Conservation (phyloP, 2,113 vertebrate genomes). For the Anarrhichthys ocellatus region DNA sequence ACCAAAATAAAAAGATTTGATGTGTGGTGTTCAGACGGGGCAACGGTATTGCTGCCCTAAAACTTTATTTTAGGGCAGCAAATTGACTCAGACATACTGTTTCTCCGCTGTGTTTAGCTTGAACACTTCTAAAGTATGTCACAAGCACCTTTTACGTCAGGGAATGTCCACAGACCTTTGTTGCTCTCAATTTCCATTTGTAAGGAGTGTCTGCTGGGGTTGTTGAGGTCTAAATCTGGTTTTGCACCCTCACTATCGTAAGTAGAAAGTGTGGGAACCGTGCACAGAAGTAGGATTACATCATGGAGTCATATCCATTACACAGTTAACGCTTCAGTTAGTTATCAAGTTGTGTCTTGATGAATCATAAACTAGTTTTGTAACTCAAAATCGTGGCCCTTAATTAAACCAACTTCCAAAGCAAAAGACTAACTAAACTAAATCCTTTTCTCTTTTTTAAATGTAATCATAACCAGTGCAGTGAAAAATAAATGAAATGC, state of each 20-base stretch:
- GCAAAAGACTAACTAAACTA: not conserved
- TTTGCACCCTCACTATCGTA: constrained; percentile 53
- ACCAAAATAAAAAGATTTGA: not conserved
- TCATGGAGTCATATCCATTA: not conserved
- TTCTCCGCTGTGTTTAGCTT: not conserved
- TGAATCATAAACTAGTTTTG: constrained; percentile 10
- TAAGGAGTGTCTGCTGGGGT: constrained; percentile 56
- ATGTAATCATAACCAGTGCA: not conserved
- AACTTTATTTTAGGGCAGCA: not conserved
- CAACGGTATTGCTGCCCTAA: not conserved
- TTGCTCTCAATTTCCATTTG: constrained; percentile 9
- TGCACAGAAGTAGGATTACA: not conserved
- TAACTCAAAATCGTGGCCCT: not conserved
- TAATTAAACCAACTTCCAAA: not conserved
- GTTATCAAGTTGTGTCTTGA: not conserved
- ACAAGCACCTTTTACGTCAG: not conserved
- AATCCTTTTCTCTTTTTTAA: not conserved
- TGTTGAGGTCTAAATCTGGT: constrained; percentile 64
- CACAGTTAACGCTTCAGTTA: not conserved
- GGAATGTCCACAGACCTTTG: constrained; percentile 31
- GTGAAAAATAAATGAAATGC: not conserved
- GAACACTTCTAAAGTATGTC: not conserved
- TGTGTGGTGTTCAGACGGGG: not conserved
- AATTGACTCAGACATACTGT: not conserved
- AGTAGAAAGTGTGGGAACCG: constrained; percentile 37